phyloP scores from a whole-genome alignment of 2,797 vertebrate species.

The Melanotaenia boesemani region DNA sequence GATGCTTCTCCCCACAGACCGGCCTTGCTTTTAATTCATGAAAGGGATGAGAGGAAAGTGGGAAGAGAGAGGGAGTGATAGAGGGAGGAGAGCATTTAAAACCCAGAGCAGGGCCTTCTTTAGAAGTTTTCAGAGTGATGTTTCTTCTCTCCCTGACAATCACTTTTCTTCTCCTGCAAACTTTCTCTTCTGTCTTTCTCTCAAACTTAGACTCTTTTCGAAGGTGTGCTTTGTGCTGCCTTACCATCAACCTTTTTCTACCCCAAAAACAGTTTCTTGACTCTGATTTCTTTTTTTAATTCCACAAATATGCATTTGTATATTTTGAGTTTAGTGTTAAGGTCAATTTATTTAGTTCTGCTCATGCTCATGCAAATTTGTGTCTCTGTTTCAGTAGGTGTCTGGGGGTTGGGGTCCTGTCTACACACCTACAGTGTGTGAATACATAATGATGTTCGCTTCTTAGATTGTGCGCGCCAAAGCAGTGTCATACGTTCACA shows the following conservation, averaged over 20 bases:
- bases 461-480: constrained; percentile 46
- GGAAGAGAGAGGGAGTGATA: constrained; percentile 74
- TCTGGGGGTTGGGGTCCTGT: constrained; percentile 69
- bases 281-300: constrained; percentile 58
- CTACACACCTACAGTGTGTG: constrained; percentile 73
- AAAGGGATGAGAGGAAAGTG: constrained; percentile 82
- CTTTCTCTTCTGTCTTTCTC: constrained; percentile 65
- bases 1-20: constrained; percentile 83
- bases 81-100: constrained; percentile 84
- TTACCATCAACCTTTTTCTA: constrained; percentile 35
- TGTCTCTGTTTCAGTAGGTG: constrained; percentile 67
- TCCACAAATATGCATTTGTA: constrained; percentile 62
- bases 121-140: constrained; percentile 84
- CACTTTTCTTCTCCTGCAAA: constrained; percentile 69
- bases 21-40: constrained; percentile 87
- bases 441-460: constrained; percentile 74
- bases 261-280: constrained; percentile 63
- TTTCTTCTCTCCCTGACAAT: constrained; percentile 80
- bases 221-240: constrained; percentile 43
- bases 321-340: constrained; percentile 67
- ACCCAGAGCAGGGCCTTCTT: constrained; percentile 84
- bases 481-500: constrained; percentile 58
- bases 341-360: constrained; percentile 78
- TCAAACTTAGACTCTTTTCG: constrained; percentile 49
- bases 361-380: constrained; percentile 76